A percentile compares a stretch with the other conserved stretches of the same genome.
These are phyloP conservation scores for Tetramorium parvispinum DNA, from an alignment of 1,140 invertebrate genomes.

Conservation along the genomic window DNA sequence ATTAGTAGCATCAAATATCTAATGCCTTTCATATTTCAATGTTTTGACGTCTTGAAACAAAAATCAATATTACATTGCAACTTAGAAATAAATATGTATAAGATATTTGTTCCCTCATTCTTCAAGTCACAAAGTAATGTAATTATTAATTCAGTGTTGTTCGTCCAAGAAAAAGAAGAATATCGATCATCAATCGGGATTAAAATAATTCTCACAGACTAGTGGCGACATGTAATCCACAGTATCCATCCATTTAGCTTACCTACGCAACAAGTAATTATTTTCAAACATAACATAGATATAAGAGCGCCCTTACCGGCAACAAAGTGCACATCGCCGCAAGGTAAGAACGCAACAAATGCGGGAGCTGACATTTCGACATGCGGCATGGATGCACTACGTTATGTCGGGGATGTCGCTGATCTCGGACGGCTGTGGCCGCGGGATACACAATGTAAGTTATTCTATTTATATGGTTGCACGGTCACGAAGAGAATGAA, in stretches of 20 bases:
- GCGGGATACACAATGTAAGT: conserved; percentile 57
- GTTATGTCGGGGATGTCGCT: conserved; percentile 56
- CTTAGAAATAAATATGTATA: not conserved
- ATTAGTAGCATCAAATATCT: conserved; percentile 35
- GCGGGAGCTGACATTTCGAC: conserved; percentile 50
- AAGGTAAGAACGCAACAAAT: conserved; percentile 64
- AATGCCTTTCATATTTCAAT: not conserved
- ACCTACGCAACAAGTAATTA: conserved; percentile 46
- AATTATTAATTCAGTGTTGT: too few relatives aligned
- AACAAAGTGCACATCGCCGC: conserved; percentile 41
- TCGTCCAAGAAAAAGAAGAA: not conserved
- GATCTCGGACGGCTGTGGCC: conserved; percentile 30
- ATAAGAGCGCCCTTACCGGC: conserved; percentile 17
- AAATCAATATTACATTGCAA: conserved; percentile 27
- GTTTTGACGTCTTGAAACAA: conserved; percentile 7
- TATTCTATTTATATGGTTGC: conserved; percentile 55
- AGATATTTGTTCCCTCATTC: not conserved
- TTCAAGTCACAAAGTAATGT: not conserved
- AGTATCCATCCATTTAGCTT: not conserved
- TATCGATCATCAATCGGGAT: not conserved
- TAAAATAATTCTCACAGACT: not conserved
- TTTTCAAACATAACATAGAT: conserved; percentile 58
- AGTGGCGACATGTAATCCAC: not conserved
- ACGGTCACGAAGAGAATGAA: conserved; percentile 27
- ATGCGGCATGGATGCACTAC: conserved; percentile 19